Conservation (phyloP, 53 echinoderm and acorn worm species). For the Antedon mediterranea region DNA sequence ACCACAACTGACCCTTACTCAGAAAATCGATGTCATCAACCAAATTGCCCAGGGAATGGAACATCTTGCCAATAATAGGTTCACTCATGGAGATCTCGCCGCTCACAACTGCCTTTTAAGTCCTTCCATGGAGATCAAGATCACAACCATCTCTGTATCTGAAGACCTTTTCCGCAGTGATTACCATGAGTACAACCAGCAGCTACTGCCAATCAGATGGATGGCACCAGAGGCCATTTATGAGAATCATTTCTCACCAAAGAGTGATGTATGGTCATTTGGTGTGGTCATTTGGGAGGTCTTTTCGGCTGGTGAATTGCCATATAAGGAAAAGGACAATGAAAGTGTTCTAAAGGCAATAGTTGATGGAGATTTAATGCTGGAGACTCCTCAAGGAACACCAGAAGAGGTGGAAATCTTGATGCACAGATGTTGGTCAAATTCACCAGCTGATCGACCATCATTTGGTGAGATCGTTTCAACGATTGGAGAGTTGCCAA, state of each 20-base stretch:
- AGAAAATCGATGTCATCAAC: conserved; percentile 85
- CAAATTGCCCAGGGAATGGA: conserved; percentile 96
- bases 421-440: conserved; percentile 84
- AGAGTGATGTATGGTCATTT: conserved; percentile 96
- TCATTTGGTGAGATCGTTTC: conserved; percentile 72
- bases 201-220: conserved; percentile 95
- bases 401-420: conserved; percentile 80
- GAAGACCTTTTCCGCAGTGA: conserved; percentile 89
- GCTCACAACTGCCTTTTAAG: conserved; percentile 95
- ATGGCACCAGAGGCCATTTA: conserved; percentile 95
- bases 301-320: conserved; percentile 71
- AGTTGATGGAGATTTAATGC: conserved; percentile 46
- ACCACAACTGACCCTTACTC: conserved; percentile 73
- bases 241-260: conserved; percentile 88
- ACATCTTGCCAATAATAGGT: conserved; percentile 84
- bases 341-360: conserved; percentile 84
- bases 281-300: conserved; percentile 95
- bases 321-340: conserved; percentile 60
- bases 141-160: conserved; percentile 72
- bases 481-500: conserved; percentile 43
- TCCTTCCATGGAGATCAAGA: conserved; percentile 93
- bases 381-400: conserved; percentile 63
- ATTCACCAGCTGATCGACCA: conserved; percentile 61
- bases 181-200: conserved; percentile 95
- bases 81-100: conserved; percentile 91